Evolutionary conservation across 2,797 vertebrate species (phyloP).

Genomic region (Chaetodon trifasciatus): DNA sequence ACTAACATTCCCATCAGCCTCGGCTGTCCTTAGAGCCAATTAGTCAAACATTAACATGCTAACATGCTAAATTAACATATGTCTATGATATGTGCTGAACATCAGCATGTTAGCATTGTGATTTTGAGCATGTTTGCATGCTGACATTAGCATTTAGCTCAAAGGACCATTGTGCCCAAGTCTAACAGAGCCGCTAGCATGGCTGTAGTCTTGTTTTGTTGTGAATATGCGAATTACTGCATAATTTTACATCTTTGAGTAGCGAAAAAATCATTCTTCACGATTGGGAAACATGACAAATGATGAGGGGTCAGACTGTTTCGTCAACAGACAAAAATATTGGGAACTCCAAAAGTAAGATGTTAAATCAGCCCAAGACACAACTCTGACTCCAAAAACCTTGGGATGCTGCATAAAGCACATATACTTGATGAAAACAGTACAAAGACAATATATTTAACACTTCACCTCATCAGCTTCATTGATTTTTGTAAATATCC

Average conservation of each 20-base stretch:
- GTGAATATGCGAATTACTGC: neutral
- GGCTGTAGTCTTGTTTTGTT: neutral
- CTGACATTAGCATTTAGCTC: neutral
- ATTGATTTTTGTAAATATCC: no score
- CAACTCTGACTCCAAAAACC: no score
- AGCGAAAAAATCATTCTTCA: neutral
- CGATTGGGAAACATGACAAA: neutral
- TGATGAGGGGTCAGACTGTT: neutral
- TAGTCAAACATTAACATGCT: neutral
- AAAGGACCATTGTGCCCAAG: neutral
- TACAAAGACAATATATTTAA: no score
- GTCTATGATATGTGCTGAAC: neutral
- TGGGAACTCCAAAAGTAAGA: neutral
- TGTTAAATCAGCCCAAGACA: neutral
- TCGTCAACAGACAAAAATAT: neutral
- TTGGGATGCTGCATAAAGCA: no score
- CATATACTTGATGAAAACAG: no score
- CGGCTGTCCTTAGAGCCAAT: neutral
- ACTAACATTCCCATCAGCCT: neutral
- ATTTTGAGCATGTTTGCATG: neutral
- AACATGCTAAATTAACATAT: neutral
- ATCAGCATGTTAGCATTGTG: neutral
- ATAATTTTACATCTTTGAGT: neutral
- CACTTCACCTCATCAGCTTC: no score
- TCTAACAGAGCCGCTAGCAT: no score